These are phyloP conservation scores for Neoitamus cyanurus DNA, from an alignment of 2,888 invertebrate species.

Conservation along the genomic window DNA sequence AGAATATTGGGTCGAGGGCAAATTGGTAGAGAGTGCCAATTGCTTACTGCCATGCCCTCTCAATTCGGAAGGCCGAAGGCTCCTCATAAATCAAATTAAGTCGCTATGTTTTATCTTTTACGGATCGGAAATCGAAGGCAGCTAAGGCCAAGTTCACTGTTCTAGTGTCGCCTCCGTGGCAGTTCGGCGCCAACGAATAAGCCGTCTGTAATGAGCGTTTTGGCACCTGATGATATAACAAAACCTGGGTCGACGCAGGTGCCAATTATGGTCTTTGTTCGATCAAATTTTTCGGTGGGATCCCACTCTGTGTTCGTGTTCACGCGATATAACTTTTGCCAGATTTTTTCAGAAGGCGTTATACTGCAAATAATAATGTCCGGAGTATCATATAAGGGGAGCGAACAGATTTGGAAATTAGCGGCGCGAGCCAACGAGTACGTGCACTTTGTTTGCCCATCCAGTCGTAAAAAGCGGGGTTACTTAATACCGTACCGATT, in stretches of 20 bases:
- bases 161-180: neutral
- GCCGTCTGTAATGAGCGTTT: neutral
- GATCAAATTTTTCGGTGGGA: neutral
- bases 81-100: conserved; percentile 6
- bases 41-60: neutral
- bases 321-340: too few relatives aligned
- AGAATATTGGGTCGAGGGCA: conserved; percentile 13
- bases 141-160: neutral
- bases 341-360: neutral
- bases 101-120: neutral
- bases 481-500: conserved; percentile 16
- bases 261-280: neutral
- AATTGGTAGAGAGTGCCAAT: neutral
- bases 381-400: neutral
- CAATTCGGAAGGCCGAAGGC: conserved; percentile 16
- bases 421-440: neutral
- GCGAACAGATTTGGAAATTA: neutral
- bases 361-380: neutral
- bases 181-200: neutral
- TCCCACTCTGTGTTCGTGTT: too few relatives aligned
- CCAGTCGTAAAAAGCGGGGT: conserved; percentile 21
- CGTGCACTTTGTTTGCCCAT: conserved; percentile 8
- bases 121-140: neutral
- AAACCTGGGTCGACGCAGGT: neutral
- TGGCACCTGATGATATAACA: neutral